phyloP scores from a whole-genome alignment of 1,140 invertebrate species.

The Drosophila busckii region DNA sequence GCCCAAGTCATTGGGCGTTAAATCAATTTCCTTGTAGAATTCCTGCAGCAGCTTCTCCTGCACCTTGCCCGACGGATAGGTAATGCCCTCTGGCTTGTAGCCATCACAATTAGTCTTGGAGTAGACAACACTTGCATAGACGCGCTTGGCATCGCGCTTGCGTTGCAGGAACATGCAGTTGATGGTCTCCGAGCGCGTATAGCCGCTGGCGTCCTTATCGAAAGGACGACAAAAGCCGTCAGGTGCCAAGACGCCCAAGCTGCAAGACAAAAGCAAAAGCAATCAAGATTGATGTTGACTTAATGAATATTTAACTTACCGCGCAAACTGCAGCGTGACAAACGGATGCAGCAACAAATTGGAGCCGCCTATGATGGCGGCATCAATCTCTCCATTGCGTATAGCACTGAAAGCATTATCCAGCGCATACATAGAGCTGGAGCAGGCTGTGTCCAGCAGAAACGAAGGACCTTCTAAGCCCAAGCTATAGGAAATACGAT shows the following conservation, averaged over 20 bases:
- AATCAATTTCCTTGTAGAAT: slow-evolving; percentile 91
- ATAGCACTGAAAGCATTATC: slow-evolving; percentile 90
- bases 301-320: slow-evolving; percentile 66
- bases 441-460: slow-evolving; percentile 93
- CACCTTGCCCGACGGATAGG: slow-evolving; percentile 91
- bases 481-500: slow-evolving; percentile 89
- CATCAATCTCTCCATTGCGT: slow-evolving; percentile 88
- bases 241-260: slow-evolving; percentile 89
- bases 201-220: slow-evolving; percentile 89
- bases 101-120: slow-evolving; percentile 91
- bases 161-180: slow-evolving; percentile 90
- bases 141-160: slow-evolving; percentile 86
- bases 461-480: slow-evolving; percentile 88
- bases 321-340: slow-evolving; percentile 89
- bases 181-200: slow-evolving; percentile 88
- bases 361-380: slow-evolving; percentile 91
- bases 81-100: slow-evolving; percentile 93
- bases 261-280: slow-evolving; percentile 44
- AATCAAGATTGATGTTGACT: neutral
- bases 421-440: slow-evolving; percentile 91
- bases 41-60: slow-evolving; percentile 89
- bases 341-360: slow-evolving; percentile 93
- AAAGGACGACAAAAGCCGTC: slow-evolving; percentile 95
- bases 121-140: slow-evolving; percentile 83
- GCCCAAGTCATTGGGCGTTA: slow-evolving; percentile 85